phyloP scores from a whole-genome alignment of 2,113 vertebrate species.

The Indicator maculatus region DNA sequence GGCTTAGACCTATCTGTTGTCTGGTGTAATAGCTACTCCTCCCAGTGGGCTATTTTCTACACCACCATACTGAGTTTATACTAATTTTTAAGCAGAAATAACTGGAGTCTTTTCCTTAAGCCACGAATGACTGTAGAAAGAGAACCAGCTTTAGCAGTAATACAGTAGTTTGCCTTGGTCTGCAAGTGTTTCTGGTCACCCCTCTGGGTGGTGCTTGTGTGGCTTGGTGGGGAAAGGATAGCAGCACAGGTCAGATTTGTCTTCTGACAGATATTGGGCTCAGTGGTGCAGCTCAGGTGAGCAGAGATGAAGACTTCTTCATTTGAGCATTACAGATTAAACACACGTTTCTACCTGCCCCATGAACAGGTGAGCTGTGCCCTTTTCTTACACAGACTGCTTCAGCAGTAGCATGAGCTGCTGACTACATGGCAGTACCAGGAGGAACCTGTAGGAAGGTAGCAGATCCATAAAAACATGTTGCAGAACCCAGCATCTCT shows the following conservation, averaged over 20 bases:
- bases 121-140: background rate
- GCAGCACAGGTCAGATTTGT: background rate
- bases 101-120: background rate
- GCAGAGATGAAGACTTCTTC: background rate
- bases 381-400: rapidly evolving
- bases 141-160: background rate
- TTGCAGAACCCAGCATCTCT: background rate
- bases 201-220: background rate
- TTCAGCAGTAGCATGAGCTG: background rate
- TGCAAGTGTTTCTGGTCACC: background rate
- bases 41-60: background rate
- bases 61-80: background rate
- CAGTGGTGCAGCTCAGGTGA: background rate
- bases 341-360: background rate
- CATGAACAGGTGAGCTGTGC: background rate
- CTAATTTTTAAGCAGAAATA: background rate
- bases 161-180: background rate
- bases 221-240: background rate
- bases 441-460: background rate
- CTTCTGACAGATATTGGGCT: background rate
- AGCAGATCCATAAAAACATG: background rate
- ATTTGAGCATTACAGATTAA: background rate
- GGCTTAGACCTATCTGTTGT: background rate
- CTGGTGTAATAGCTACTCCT: background rate
- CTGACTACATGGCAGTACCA: background rate